A percentile compares a stretch with the other conserved stretches of the same genome.
Evolutionary conservation across 2,113 vertebrate genomes (phyloP).

Genomic region (Scopus umbretta): DNA sequence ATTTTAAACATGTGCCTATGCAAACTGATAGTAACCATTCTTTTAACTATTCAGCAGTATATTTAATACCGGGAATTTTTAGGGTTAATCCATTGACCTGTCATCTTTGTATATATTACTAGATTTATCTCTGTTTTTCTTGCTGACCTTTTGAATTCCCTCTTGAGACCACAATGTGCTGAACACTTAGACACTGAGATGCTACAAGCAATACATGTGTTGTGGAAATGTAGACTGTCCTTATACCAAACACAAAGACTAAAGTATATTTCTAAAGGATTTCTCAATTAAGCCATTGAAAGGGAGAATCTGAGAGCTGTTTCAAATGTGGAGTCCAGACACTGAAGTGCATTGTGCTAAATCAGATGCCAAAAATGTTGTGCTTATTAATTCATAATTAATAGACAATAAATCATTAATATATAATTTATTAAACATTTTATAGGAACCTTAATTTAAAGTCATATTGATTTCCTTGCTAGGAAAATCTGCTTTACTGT

Average conservation of each 20-base stretch:
- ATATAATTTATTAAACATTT: background rate
- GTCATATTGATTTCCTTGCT: background rate
- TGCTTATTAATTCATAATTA: slow-evolving; percentile 34
- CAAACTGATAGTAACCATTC: background rate
- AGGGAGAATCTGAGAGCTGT: background rate
- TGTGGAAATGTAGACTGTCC: background rate
- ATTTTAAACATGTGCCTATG: fast-evolving
- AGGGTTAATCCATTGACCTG: slow-evolving; percentile 22
- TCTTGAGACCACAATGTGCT: background rate
- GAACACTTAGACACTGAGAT: background rate
- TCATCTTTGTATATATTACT: background rate
- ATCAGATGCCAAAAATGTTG: background rate
- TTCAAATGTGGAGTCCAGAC: background rate
- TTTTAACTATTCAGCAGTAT: background rate
- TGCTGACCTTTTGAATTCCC: slow-evolving; percentile 3
- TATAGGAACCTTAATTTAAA: background rate
- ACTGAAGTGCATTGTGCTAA: background rate
- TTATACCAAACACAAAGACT: background rate
- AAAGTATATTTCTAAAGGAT: background rate
- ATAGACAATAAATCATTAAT: background rate
- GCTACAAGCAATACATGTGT: background rate
- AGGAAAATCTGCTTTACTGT: background rate
- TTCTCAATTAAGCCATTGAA: background rate
- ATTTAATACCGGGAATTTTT: background rate
- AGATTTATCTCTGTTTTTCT: slow-evolving; percentile 7